These are phyloP conservation scores for Cariama cristata DNA, from an alignment of 2,113 vertebrate species.

Conservation along the genomic window DNA sequence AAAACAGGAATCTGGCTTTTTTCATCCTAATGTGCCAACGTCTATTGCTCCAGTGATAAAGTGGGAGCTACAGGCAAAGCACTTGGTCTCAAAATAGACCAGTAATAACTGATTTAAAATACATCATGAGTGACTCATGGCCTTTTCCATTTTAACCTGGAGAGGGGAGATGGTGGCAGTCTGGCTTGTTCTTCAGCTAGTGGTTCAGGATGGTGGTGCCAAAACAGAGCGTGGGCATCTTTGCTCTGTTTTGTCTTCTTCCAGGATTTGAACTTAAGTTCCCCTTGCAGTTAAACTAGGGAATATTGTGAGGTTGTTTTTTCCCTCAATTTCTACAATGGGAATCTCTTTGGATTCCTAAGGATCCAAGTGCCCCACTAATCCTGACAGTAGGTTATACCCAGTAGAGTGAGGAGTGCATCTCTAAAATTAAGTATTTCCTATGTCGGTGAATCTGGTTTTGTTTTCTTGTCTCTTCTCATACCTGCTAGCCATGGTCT, in stretches of 20 bases:
- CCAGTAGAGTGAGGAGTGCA: background rate
- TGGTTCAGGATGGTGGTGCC: background rate
- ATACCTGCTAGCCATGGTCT: background rate
- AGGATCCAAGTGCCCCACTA: background rate
- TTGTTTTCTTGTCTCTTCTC: background rate
- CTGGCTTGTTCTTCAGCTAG: background rate
- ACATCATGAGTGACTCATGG: background rate
- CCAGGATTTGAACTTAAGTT: background rate
- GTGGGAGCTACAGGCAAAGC: background rate
- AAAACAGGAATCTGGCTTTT: background rate
- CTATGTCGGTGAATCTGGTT: background rate
- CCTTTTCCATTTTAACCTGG: background rate
- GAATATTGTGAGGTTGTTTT: background rate
- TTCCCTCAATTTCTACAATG: background rate
- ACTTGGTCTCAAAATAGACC: background rate
- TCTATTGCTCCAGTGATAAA: background rate
- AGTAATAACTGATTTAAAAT: background rate
- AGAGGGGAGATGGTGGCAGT: background rate
- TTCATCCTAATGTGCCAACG: background rate
- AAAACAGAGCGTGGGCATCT: background rate
- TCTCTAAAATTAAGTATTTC: background rate
- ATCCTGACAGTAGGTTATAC: no score
- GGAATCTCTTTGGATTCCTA: background rate
- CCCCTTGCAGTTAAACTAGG: background rate
- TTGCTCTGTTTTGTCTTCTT: background rate